A percentile compares a stretch with the other conserved stretches of the same genome.
Conservation (phyloP, 2,113 vertebrate genomes). For the Axis porcinus region DNA sequence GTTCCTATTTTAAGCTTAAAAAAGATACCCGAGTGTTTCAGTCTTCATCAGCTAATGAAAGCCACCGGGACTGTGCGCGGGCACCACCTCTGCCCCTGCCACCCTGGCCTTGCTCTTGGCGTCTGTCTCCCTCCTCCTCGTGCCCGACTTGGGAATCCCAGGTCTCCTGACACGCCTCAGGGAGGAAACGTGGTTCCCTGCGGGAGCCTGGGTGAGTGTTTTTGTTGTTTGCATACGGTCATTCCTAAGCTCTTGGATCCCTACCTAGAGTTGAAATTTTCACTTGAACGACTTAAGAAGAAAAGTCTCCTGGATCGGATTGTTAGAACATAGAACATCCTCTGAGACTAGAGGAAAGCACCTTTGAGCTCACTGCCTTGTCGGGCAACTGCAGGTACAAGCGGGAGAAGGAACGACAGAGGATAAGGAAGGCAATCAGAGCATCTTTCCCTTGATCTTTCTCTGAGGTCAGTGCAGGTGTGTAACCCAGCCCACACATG, state of each 20-base stretch:
- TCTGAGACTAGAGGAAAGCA: not conserved
- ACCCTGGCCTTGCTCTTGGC: accelerated
- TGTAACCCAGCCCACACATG: not conserved
- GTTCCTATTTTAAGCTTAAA: conserved; percentile 66
- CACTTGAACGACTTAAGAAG: not conserved
- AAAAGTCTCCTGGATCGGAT: not conserved
- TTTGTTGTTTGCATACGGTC: accelerated
- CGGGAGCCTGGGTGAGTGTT: not conserved
- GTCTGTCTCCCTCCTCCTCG: not conserved
- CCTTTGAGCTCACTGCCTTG: not conserved
- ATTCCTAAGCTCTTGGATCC: conserved; percentile 40
- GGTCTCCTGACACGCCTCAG: not conserved
- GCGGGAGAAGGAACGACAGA: not conserved
- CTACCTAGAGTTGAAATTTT: not conserved
- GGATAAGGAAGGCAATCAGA: not conserved
- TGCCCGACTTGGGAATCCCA: not conserved
- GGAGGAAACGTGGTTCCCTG: not conserved
- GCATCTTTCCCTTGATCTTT: not conserved
- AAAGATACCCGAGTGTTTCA: not conserved
- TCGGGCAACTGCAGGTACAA: not conserved
- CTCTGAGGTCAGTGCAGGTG: not conserved
- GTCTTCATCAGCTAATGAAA: conserved; percentile 45
- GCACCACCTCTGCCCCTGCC: not conserved
- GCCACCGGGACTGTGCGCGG: not conserved
- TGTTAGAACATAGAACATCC: not conserved